Conservation (phyloP, 2,888 invertebrate species). For the Gymnosoma rotundatum region DNA sequence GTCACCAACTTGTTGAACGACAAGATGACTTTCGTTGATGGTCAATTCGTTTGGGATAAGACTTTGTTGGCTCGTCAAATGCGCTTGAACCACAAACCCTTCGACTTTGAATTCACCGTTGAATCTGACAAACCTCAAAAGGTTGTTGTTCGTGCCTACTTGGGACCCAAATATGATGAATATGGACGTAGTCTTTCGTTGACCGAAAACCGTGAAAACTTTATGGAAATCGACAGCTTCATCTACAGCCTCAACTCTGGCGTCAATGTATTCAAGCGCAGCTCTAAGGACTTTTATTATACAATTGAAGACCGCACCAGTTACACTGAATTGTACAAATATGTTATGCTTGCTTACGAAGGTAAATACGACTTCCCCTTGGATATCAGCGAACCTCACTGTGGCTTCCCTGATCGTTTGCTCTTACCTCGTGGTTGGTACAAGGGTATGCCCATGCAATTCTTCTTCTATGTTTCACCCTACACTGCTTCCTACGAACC, state of each 20-base stretch:
- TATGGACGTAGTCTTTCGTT: slow-evolving; percentile 83
- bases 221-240: slow-evolving; percentile 86
- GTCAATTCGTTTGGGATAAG: slow-evolving; percentile 79
- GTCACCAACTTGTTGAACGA: slow-evolving; percentile 80
- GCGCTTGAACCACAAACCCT: slow-evolving; percentile 87
- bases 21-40: slow-evolving; percentile 73
- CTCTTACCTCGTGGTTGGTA: slow-evolving; percentile 85
- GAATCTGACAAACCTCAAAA: slow-evolving; percentile 84
- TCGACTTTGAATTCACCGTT: slow-evolving; percentile 84
- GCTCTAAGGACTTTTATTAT: slow-evolving; percentile 75
- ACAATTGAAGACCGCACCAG: slow-evolving; percentile 84
- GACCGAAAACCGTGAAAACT: slow-evolving; percentile 84
- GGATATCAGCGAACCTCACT: slow-evolving; percentile 82
- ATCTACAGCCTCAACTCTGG: slow-evolving; percentile 84
- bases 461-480: slow-evolving; percentile 84
- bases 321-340: slow-evolving; percentile 81
- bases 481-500: slow-evolving; percentile 76
- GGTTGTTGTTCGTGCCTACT: slow-evolving; percentile 85
- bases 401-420: slow-evolving; percentile 85
- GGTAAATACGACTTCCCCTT: slow-evolving; percentile 81
- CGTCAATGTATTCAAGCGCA: slow-evolving; percentile 78
- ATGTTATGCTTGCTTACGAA: slow-evolving; percentile 82
- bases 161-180: slow-evolving; percentile 87
- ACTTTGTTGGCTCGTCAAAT: slow-evolving; percentile 85
- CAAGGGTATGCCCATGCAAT: slow-evolving; percentile 85